Base-by-base conservation (phyloP, 2,888 invertebrate genomes). In the Neoascia interrupta region DNA sequence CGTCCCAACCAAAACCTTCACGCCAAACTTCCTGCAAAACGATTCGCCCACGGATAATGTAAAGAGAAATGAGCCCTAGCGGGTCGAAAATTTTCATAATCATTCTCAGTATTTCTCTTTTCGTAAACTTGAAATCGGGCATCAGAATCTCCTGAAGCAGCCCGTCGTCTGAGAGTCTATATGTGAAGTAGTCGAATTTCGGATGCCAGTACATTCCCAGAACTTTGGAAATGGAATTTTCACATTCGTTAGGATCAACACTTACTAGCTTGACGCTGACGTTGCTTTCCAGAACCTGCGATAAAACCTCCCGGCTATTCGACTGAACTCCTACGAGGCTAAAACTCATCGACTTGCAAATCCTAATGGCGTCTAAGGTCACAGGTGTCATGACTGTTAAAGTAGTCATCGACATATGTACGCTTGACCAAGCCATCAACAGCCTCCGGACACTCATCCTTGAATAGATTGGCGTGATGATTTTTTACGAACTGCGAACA, bases 11-110 rank as follows among this genome's bases (percentile, higher is more conserved):
- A 18, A 41, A 51, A 0, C 49, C 69, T 15, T 51, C 43, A 2
- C 60, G 21, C 58, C 69, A 61, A n/a, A 61, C 26, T 8, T 70
- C 63, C 36, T 63, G 72, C 1, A 72, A 21, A 1, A 49, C 34
- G 4, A 56, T n/a, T 5, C 56, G 47, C 0, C 54, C 63, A 21
- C 37, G 19, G 3, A 63, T 54, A 8, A 63, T 26, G 18, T 43
- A 51, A 8, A 26, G n/a, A 0, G 61, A 53, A 13, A 63, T n/a
- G 0, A 49, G 18, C 1, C 51, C 60, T 3, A 60, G 34, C 0
- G 68, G 58, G 5, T 58, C 68, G 19, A 49, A 69, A 34, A 51
- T 39, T 8, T 34, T 21, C 68, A 69, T 60, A 0, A 51, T 34
- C 1, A 34, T 51, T 11, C 19, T 21, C 10, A 60, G 39, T 1